Conservation (phyloP, 2,888 invertebrate species). For the Meteorus colon region DNA sequence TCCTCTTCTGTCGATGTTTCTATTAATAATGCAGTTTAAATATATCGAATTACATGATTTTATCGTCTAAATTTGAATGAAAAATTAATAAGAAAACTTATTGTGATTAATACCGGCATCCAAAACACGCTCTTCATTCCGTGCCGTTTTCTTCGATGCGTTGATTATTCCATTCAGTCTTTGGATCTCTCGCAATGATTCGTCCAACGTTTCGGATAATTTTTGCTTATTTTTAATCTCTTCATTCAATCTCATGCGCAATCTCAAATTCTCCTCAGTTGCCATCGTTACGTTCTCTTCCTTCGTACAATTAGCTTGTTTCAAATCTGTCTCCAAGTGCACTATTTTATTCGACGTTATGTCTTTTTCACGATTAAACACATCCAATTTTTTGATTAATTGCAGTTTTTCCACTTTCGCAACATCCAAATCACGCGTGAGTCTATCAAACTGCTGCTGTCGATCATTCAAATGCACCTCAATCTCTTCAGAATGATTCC, state of each 20-base stretch:
- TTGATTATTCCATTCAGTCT: conserved; percentile 63
- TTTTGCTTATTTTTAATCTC: conserved; percentile 60
- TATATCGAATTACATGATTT: not conserved
- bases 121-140: conserved; percentile 34
- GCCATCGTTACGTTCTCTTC: conserved; percentile 56
- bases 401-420: conserved; percentile 59
- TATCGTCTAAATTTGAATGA: not conserved
- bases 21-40: not conserved
- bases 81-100: not conserved
- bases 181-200: conserved; percentile 62
- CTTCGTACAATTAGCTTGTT: conserved; percentile 52
- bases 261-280: conserved; percentile 54
- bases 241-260: conserved; percentile 58
- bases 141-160: conserved; percentile 49
- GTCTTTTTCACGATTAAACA: conserved; percentile 59
- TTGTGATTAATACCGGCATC: conserved; percentile 42
- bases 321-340: conserved; percentile 61
- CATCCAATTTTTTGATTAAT: conserved; percentile 59
- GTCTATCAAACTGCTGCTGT: conserved; percentile 50
- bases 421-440: conserved; percentile 55
- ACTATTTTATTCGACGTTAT: conserved; percentile 59
- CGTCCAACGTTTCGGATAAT: conserved; percentile 58
- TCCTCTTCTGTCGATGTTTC: conserved; percentile 38
- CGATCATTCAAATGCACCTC: conserved; percentile 55
- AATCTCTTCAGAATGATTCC: conserved; percentile 51